These are phyloP conservation scores for Morbakka virulenta DNA, from an alignment of 30 jellyfish, hydroid and myxozoan species.

Conservation along the genomic window DNA sequence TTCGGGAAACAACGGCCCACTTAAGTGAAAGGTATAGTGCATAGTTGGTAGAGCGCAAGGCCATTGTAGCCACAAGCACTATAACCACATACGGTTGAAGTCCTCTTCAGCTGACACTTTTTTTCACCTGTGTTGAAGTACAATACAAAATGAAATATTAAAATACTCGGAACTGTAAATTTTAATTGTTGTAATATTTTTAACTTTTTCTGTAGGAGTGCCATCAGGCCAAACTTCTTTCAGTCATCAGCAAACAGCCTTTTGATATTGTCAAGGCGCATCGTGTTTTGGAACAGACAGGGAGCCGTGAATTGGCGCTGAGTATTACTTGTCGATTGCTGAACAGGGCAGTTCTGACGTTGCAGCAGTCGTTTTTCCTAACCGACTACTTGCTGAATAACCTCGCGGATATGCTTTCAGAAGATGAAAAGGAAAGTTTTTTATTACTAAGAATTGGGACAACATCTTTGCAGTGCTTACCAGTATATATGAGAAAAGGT, in stretches of 20 bases:
- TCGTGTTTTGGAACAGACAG: conserved; percentile 20
- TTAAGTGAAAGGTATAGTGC: too few relatives aligned
- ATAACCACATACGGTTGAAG: too few relatives aligned
- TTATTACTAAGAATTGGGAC: conserved; percentile 42
- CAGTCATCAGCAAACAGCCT: conserved; percentile 30
- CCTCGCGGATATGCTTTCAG: conserved; percentile 32
- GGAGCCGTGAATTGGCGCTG: conserved; percentile 44
- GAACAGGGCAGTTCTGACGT: conserved; percentile 28
- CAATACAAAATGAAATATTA: too few relatives aligned
- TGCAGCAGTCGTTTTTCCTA: conserved; percentile 32
- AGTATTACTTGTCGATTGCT: conserved; percentile 49
- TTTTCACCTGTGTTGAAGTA: too few relatives aligned
- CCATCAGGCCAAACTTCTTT: conserved; percentile 52
- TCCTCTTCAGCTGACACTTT: too few relatives aligned
- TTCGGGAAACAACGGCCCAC: too few relatives aligned
- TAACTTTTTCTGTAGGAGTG: conserved; percentile 47
- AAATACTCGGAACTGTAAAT: too few relatives aligned
- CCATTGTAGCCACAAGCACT: too few relatives aligned
- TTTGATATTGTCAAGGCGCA: conserved; percentile 32
- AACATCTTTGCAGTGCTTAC: conserved; percentile 44
- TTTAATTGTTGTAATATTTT: too few relatives aligned
- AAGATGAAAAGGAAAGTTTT: neutral
- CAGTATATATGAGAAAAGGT: conserved; percentile 25
- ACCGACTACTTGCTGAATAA: conserved; percentile 47
- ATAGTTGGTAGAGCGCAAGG: too few relatives aligned